phyloP scores from a whole-genome alignment of 2,888 invertebrate genomes.

The Andricus quercusramuli region DNA sequence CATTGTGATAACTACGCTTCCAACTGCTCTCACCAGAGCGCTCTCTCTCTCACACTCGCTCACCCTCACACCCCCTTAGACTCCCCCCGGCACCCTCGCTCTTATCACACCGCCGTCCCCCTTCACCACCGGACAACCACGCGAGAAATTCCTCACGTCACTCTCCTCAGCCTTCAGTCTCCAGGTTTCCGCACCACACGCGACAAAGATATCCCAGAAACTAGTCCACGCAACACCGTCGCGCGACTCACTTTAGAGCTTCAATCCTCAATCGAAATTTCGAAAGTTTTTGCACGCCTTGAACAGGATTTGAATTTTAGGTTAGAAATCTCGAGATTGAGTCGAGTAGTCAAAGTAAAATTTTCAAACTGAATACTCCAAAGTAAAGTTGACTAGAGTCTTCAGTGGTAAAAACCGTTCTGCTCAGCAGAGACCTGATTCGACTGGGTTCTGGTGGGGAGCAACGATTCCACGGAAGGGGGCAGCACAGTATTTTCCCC shows the following conservation, averaged over 20 bases:
- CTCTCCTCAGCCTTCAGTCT: conserved; percentile 62
- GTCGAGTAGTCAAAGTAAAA: not conserved
- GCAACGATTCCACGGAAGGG: conserved; percentile 36
- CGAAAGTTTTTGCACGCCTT: not conserved
- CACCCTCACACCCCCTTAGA: conserved; percentile 47
- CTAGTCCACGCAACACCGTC: conserved; percentile 39
- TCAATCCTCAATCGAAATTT: not conserved
- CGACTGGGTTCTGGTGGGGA: conserved; percentile 42
- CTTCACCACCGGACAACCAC: conserved; percentile 58
- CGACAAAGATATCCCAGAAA: conserved; percentile 57
- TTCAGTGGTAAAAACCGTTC: conserved; percentile 46
- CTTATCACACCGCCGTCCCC: conserved; percentile 51
- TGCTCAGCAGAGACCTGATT: conserved; percentile 41
- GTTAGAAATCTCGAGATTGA: not conserved
- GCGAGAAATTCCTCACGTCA: conserved; percentile 67
- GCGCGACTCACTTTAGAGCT: conserved; percentile 23
- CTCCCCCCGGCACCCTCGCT: conserved; percentile 38
- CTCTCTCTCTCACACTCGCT: conserved; percentile 45
- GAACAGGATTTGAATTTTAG: not conserved
- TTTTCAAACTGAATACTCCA: conserved; percentile 9
- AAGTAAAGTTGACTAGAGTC: conserved; percentile 19
- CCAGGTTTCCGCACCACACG: conserved; percentile 68
- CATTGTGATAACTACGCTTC: conserved; percentile 82
- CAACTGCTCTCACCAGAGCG: conserved; percentile 65
- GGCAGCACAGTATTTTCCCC: conserved; percentile 41